phyloP scores from a whole-genome alignment of 2,797 vertebrate species.

The Enoplosus armatus region DNA sequence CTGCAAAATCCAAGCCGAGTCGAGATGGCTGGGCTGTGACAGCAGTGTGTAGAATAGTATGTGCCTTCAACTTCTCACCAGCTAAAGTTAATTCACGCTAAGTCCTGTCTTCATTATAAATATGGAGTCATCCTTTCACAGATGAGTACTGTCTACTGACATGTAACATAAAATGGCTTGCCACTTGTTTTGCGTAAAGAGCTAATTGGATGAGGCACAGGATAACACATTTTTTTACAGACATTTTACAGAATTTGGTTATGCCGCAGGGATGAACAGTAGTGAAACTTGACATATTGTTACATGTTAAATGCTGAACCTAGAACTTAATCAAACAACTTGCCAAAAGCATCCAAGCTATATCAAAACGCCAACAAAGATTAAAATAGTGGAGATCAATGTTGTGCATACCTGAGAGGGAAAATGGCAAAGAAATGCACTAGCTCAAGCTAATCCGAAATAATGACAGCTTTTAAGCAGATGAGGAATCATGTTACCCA shows the following conservation, averaged over 20 bases:
- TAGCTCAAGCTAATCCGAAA: not conserved
- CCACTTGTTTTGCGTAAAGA: conserved; percentile 29
- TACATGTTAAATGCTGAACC: conserved; percentile 5
- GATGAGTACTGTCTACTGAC: conserved; percentile 31
- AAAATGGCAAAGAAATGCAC: conserved; percentile 3
- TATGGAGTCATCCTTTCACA: conserved; percentile 34
- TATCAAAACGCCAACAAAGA: not conserved
- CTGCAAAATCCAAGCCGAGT: conserved; percentile 34
- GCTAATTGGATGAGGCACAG: conserved; percentile 27
- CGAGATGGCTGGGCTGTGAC: conserved; percentile 50
- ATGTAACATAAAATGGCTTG: conserved; percentile 38
- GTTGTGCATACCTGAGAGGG: not conserved
- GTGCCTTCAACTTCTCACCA: conserved; percentile 35
- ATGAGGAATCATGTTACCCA: not conserved
- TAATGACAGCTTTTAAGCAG: conserved; percentile 7
- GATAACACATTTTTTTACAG: conserved; percentile 10
- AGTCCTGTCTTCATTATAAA: conserved; percentile 44
- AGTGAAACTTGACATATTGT: conserved; percentile 5
- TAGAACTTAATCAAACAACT: not conserved
- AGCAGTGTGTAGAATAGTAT: conserved; percentile 32
- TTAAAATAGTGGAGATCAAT: not conserved
- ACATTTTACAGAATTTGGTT: conserved; percentile 24
- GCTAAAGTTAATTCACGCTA: conserved; percentile 46
- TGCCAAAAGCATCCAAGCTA: not conserved
- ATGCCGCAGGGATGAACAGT: not conserved